These are phyloP conservation scores for Centropus unirufus DNA, from an alignment of 2,113 vertebrate genomes.

Conservation along the genomic window DNA sequence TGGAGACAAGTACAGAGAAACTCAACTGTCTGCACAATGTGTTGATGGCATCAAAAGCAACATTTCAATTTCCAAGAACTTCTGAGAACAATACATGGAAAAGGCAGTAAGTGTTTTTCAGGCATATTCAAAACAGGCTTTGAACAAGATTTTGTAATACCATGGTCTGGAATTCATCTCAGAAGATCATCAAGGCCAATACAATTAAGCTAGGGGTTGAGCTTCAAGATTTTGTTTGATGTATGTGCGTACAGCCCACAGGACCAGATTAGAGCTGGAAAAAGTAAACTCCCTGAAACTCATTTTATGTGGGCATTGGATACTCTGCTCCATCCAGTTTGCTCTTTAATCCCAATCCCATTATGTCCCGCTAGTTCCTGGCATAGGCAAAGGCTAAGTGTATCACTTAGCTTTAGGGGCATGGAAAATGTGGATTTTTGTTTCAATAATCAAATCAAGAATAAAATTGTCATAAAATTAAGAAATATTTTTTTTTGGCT, in stretches of 20 bases:
- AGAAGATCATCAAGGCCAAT: neutral
- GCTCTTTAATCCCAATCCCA: neutral
- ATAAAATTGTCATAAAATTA: neutral
- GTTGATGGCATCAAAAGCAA: neutral
- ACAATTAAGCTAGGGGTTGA: neutral
- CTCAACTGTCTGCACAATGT: neutral
- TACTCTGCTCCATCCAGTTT: neutral
- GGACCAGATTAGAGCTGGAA: neutral
- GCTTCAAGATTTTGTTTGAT: fast-evolving
- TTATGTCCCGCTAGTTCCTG: neutral
- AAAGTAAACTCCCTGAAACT: neutral
- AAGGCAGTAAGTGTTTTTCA: neutral
- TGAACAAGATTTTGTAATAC: neutral
- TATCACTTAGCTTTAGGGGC: neutral
- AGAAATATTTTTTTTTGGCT: neutral
- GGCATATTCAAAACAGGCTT: neutral
- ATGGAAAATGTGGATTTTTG: neutral
- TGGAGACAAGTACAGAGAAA: neutral
- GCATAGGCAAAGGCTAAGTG: neutral
- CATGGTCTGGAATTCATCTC: neutral
- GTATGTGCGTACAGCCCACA: neutral
- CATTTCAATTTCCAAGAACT: neutral
- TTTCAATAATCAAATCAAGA: neutral
- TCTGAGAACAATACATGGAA: neutral
- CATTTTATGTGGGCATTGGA: neutral